Evolutionary conservation across 2,113 vertebrate species (phyloP), one percentile per base, ranked within the genome.

Genomic region (Aegypius monachus): DNA sequence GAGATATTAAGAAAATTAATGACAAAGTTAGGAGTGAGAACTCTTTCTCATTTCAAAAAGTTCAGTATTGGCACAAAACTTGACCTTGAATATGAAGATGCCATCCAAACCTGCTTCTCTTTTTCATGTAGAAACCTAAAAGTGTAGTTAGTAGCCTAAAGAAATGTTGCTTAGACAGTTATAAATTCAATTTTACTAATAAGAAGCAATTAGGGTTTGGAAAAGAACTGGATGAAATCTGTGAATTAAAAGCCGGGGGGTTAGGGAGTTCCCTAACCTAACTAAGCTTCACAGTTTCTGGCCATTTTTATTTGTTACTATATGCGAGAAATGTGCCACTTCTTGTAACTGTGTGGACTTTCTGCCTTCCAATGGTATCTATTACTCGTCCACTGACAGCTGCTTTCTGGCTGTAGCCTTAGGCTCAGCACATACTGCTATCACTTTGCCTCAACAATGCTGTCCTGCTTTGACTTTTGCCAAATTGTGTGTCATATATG

Each of bases 391-490:
- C 81, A 93, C 31, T 93, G 95, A 96, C 77, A 93, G 81, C 78
- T 88, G 81, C 61, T 93, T 96, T 94, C 79, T 83, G 58, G 56
- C 42, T 88, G 53, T 95, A 93, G 88, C 85, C 82, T 93, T 92
- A 96, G 68, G 72, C 71, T 96, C 34, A 81, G 62, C 53, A 70
- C 58, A 86, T 48, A 71, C 56, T 58, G 95, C 48, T 94, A 81
- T 85, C 56, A 66, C 55, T 96, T 80, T 88, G 45, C 73, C 61
- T 93, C 50, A 56, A n/a, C 73, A 72, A 56, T 13, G 68, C 23
- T 59, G 83, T 85, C 92, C 89, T 86, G 59, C 73, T 95, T 95
- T 96, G 95, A 92, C 78, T 93, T 91, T 80, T 86, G 56, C 63
- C 86, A 95, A 95, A 95, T 81, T 89, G 47, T 42, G 25, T 90